Evolutionary conservation across 2,888 invertebrate genomes (phyloP), one percentile per base, ranked within the genome.

Genomic region (Chirona hameri): DNA sequence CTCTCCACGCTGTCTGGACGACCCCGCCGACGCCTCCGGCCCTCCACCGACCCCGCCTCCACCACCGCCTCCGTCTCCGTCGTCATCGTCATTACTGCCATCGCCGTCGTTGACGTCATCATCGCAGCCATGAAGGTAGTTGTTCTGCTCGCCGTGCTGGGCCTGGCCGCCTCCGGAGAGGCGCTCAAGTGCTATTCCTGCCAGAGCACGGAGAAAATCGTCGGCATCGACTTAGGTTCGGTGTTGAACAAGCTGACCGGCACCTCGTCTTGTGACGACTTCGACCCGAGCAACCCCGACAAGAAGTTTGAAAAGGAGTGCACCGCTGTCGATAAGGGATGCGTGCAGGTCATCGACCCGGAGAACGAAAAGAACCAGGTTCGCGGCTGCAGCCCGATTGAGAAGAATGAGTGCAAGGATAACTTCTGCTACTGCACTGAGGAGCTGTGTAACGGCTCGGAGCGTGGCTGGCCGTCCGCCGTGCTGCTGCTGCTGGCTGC

Each of bases 171-270:
- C 15, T 21, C 27, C 46, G 76, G 39, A 39, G 5, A 39, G 21
- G 76, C 76, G 76, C 76, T 76, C 21, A 5, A 76, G 46, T 76
- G 76, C 76, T 76, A 76, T 24, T 24, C 76, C 21, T 76, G 76
- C 24, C 2, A 21, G 9, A 46, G 46, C 39, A 46, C 18, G 12
- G 0, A 1, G 0, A 39, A 4, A 1, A 46, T 76, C 4, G 15
- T 24, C 1, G 76, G 39, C 39, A 1, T 76, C 7, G 15, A 1
- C 9, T 0, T 46, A 21, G 76, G 1, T 7, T 1, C 9, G 15
- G 10, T 46, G 21, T 39, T 39, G 15, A 31, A 14, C 31, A 1
- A 2, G 31, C 31, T 72, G 18, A 21, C 18, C 21, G 1, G 21
- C 39, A 18, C 39, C 24, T 39, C 76, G 76, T 9, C 76, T 0